Evolutionary conservation across 2,888 invertebrate genomes (phyloP), one percentile per base, ranked within the genome.

Genomic region (Meloe dianella): DNA sequence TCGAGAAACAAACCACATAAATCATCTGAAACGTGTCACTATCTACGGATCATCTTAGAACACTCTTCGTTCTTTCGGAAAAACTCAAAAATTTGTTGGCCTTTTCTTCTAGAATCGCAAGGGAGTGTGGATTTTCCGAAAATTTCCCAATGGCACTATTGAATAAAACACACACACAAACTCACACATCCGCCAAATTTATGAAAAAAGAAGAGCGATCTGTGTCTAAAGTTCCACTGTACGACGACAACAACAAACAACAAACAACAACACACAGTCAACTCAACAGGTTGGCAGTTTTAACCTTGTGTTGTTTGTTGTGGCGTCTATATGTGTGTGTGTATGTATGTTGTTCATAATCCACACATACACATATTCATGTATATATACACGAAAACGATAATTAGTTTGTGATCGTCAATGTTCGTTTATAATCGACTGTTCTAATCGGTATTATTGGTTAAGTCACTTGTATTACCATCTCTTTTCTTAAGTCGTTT

Each of bases 241-340:
- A n/a, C n/a, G n/a, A 38, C 38, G 14, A 38, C 14, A 38, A 38
- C 38, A 38, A 38, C 14, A 32, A 32, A 32, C 32, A 4, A 32
- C 32, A 4, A 32, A 4, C 32, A 32, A 32, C 32, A 32, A 14
- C 38, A 38, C 38, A 12, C 32, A 38, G 14, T 38, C 38, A 38
- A 38, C 38, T 38, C 38, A 38, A 38, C 38, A 38, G 38, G 38
- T 38, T 38, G 38, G 38, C 38, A 38, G 38, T 38, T 38, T 38
- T 38, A 38, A 38, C 38, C 38, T 38, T 38, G 38, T 38, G 38
- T 38, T 38, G 38, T 38, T 38, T 38, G 38, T 38, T 38, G 38
- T 38, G 14, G 38, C 14, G 14, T 38, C 14, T n/a, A n/a, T 14
- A 38, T n/a, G n/a, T n/a, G n/a, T n/a, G n/a, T n/a, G n/a, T n/a